Evolutionary conservation across 2,797 vertebrate species (phyloP), one percentile per base, ranked within the genome.

Genomic region (Loriculus beryllinus): DNA sequence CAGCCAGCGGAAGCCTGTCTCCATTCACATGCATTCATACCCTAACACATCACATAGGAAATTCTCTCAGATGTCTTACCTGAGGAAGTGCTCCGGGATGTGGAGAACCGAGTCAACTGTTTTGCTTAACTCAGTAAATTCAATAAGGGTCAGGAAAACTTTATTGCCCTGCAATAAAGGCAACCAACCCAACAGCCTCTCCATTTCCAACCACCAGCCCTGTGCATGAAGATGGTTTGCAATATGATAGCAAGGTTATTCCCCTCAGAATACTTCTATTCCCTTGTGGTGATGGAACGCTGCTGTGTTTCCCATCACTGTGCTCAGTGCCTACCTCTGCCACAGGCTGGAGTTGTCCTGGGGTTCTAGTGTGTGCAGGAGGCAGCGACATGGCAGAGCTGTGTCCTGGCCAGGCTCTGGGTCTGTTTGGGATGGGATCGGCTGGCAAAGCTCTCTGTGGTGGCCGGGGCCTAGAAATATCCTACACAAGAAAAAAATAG

Each of bases 381-480:
- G 97, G 87, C 45, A 80, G 72, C 0, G 89, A 83, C 9, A 91
- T 4, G 33, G 92, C 15, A n/a, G 89, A 2, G 9, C 68, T 86
- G 17, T 31, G 83, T 52, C 86, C 94, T 0, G 81, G 93, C 48
- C 82, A 69, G 4, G 21, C 72, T 86, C 91, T 97, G 77, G 80
- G 69, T 51, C 97, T 95, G 10, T 68, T 33, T 43, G 97, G 97
- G 76, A 98, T 5, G 0, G 98, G 98, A 84, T 98, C 96, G 0
- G 97, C 98, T 2, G 98, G 98, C 79, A 98, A 96, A 10, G 98
- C 97, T 91, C 97, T 97, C 95, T 98, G 98, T 3, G 98, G 98
- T 0, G 98, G 97, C 28, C 42, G 94, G 1, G 97, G 97, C 76
- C 98, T 95, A 9, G 96, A 97, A 81, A 97, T 77, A 62, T 97